Base-by-base conservation (phyloP, 2,113 vertebrate species). In the Pungitius pungitius region DNA sequence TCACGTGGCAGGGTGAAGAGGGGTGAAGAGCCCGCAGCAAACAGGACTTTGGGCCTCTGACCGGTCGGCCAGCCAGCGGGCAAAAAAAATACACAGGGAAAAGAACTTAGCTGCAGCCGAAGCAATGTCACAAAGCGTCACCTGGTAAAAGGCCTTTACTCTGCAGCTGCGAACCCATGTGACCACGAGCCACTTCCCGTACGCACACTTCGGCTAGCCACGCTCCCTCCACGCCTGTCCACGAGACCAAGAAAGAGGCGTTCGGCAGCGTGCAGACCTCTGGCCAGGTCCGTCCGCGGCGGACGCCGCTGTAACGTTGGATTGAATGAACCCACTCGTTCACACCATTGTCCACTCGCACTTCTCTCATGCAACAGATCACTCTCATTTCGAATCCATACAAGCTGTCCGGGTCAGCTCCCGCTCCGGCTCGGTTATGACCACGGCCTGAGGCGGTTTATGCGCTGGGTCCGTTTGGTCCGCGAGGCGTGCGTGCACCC, bases 1-100 rank as follows among this genome's bases (percentile, higher is more conserved):
- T 73, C 47, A 77, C 57, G 59, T 69, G 69, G 27, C 61, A 30
- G 26, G 60, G 67, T 77, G 62, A 77, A 71, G 74, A 69, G 68
- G 51, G 73, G 59, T 63, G 62, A 87, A 68, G 57, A 60, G 62
- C 61, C 59, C 35, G 52, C 60, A 54, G 75, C 70, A 74, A 45
- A 75, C 20, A 69, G 52, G 72, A 40, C 59, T 59, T 37, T 2
- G 22, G 55, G 56, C 69, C 43, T 69, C 35, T 22, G 73, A 73
- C 45, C 62, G 40, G 60, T 56, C 66, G 15, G 78, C 60, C 37
- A 33, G 45, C n/a, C 18, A 17, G 56, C 22, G 57, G 51, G 45
- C 52, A 47, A 39, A 62, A 30, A 69, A 69, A 70, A 56, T n/a
- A 60, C 17, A 51, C 67, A 52, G 49, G 2, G 1, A 18, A 55